Evolutionary conservation across 2,888 invertebrate species (phyloP), one percentile per base, ranked within the genome.

Genomic region (Acleris cristana): DNA sequence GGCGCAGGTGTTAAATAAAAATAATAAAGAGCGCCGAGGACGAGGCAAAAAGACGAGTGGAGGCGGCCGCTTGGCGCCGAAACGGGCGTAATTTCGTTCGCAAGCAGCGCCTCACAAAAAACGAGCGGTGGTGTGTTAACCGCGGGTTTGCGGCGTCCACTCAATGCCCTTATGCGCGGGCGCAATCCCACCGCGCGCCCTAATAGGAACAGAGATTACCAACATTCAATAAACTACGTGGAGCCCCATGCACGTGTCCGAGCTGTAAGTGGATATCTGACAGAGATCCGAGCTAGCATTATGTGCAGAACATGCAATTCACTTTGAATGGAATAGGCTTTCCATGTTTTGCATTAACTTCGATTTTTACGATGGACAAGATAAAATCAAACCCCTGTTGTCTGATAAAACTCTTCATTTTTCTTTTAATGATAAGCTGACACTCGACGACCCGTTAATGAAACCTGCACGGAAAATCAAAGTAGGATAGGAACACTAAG

Each of bases 1-100:
- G 84, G 86, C 86, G 92, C 92, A 92, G 92, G 92, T 92, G 92
- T 92, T 92, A 92, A 92, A 92, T 89, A 90, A 92, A 92, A 92
- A 92, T 92, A 92, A 92, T 90, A 92, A 91, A 91, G 87, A 87
- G 82, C 78, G 82, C 89, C 84, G 83, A 82, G 86, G 82, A 79
- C 83, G 83, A 81, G 67, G 77, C 82, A 91, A 91, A 91, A 91
- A 90, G 88, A 91, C 61, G 86, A 91, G 84, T 82, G 69, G 74
- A 78, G 73, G 83, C 89, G 89, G 87, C 89, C 86, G 90, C 83
- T 82, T 90, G 92, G 90, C 91, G 91, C 90, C 91, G 87, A 79
- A 83, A 85, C 80, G 80, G 82, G 79, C 82, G 86, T 90, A 84
- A 89, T 90, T 89, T 89, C 82, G 88, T 88, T 87, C 79, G 86